Conservation (phyloP, 2,113 vertebrate genomes). For the Callipepla californica region DNA sequence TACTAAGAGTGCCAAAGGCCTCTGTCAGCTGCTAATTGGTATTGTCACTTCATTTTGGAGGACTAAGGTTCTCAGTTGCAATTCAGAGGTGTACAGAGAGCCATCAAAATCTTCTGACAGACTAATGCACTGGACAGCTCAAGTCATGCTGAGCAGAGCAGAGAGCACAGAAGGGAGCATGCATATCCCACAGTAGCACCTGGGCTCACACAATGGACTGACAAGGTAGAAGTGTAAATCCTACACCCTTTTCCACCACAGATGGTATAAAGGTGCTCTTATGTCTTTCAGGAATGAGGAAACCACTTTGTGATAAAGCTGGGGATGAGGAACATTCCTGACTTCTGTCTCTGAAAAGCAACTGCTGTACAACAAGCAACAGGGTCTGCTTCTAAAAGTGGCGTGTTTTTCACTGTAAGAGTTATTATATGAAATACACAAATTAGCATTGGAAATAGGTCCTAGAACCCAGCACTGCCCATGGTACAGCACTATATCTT, state of each 20-base stretch:
- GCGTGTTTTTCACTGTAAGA: background rate
- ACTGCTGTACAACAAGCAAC: background rate
- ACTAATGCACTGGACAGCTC: background rate
- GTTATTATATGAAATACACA: background rate
- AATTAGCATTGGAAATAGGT: background rate
- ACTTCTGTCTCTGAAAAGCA: background rate
- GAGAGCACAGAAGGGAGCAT: background rate
- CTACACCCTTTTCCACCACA: background rate
- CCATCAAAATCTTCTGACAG: background rate
- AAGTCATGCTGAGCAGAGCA: background rate
- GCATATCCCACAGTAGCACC: background rate
- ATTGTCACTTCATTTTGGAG: background rate
- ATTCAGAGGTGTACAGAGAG: background rate
- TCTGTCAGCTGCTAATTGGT: background rate
- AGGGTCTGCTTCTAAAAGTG: background rate
- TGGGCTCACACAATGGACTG: background rate
- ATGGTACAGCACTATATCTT: fast-evolving
- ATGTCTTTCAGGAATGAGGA: background rate
- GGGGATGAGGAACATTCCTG: background rate
- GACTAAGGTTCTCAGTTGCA: background rate
- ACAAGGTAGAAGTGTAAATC: background rate
- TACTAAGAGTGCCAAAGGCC: background rate
- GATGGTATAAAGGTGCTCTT: background rate
- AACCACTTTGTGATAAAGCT: background rate
- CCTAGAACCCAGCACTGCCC: background rate